Percentiles rank a stretch among this genome's conserved stretches.
These are phyloP conservation scores for Acleris emargana DNA, from an alignment of 2,888 invertebrate species.

Conservation along the genomic window DNA sequence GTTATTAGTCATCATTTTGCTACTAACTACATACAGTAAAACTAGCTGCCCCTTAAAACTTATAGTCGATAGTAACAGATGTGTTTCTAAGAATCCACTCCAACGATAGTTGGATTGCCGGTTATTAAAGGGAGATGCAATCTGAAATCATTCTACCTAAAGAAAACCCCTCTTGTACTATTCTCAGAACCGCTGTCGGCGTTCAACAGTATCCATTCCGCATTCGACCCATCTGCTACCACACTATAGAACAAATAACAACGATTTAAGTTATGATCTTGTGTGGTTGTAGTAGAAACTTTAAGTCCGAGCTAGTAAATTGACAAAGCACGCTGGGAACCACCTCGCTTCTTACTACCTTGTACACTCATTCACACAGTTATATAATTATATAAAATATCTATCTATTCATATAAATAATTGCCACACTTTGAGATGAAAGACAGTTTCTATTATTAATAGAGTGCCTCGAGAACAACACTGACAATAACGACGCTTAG, in stretches of 20 bases:
- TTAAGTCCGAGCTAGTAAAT: slow-evolving; percentile 18
- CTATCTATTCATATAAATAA: slow-evolving; percentile 17
- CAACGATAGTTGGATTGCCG: slow-evolving; percentile 8
- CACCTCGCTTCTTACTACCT: slow-evolving; percentile 27
- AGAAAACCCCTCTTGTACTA: slow-evolving; percentile 9
- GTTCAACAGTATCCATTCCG: slow-evolving; percentile 48
- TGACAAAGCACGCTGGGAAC: slow-evolving; percentile 26
- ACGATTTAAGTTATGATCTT: slow-evolving; percentile 1
- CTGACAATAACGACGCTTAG: slow-evolving; percentile 20
- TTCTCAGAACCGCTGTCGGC: slow-evolving; percentile 29
- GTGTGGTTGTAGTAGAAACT: slow-evolving; percentile 14
- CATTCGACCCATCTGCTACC: slow-evolving; percentile 48
- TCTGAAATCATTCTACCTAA: neutral
- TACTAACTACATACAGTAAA: too few relatives aligned
- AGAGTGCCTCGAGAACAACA: slow-evolving; percentile 3
- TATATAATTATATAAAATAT: slow-evolving; percentile 12
- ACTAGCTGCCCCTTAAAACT: neutral
- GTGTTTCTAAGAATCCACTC: slow-evolving; percentile 8
- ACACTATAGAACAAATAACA: slow-evolving; percentile 16
- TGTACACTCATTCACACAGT: slow-evolving; percentile 9
- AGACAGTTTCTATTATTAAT: neutral
- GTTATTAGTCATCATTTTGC: neutral
- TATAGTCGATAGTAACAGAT: neutral
- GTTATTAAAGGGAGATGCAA: slow-evolving; percentile 10
- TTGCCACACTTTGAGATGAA: slow-evolving; percentile 19